These are phyloP conservation scores for Probosciger aterrimus DNA, from an alignment of 2,113 vertebrate species.

Conservation along the genomic window DNA sequence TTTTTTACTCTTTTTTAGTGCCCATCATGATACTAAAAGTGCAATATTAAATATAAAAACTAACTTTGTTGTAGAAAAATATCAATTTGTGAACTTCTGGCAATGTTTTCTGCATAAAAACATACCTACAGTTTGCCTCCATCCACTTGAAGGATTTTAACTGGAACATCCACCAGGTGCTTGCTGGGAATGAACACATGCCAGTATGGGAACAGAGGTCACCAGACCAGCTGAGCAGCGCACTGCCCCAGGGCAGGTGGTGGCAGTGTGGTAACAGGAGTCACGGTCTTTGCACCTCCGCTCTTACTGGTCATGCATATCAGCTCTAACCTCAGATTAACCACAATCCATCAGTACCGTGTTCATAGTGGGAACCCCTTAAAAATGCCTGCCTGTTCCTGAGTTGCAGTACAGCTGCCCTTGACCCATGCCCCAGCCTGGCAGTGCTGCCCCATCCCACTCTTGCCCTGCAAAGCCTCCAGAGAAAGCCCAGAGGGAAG, in stretches of 20 bases:
- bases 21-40: not conserved
- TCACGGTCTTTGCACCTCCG: rapidly evolving
- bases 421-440: rapidly evolving
- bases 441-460: no score
- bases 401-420: not conserved
- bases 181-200: not conserved
- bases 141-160: not conserved
- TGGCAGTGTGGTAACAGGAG: not conserved
- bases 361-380: rapidly evolving
- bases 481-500: not conserved
- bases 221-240: not conserved
- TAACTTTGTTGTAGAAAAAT: not conserved
- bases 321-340: not conserved
- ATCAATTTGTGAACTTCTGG: not conserved
- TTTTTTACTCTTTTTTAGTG: not conserved
- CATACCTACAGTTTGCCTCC: no score
- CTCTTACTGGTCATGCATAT: rapidly evolving
- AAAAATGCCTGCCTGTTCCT: rapidly evolving
- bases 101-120: not conserved
- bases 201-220: not conserved
- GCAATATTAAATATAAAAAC: not conserved
- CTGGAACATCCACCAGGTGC: rapidly evolving
- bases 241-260: not conserved
- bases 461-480: not conserved
- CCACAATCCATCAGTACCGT: rapidly evolving